Conservation (phyloP, 2,797 vertebrate species). For the Acrocephalus scirpaceus region DNA sequence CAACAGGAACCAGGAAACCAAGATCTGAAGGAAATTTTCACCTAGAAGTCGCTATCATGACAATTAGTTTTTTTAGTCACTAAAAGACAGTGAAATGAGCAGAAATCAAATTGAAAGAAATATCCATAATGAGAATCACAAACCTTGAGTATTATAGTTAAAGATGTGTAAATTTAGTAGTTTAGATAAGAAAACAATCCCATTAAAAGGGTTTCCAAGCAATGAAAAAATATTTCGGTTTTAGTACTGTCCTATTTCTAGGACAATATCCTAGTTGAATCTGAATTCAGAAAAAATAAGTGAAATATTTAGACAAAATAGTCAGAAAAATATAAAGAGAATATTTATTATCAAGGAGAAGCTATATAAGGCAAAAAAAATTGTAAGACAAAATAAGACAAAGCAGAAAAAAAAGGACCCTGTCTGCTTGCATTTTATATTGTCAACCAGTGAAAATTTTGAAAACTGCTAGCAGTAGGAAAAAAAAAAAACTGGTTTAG, state of each 20-base stretch:
- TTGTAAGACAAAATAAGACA: neutral
- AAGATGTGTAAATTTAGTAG: neutral
- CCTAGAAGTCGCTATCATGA: neutral
- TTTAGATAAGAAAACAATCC: neutral
- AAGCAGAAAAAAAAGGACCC: rapidly evolving
- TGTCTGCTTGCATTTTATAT: neutral
- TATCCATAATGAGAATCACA: neutral
- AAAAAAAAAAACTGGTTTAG: rapidly evolving
- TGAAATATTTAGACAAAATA: neutral
- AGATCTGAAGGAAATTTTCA: neutral
- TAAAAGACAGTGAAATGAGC: neutral
- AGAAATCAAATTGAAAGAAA: neutral
- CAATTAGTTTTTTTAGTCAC: neutral
- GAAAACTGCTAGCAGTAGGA: neutral
- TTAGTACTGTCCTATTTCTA: neutral
- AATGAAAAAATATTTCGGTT: neutral
- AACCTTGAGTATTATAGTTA: neutral
- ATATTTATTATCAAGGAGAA: neutral
- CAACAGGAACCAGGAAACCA: neutral
- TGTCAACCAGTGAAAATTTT: neutral
- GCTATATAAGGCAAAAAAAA: neutral
- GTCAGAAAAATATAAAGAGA: neutral
- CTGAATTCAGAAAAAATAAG: neutral
- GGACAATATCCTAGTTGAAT: neutral
- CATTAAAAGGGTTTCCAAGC: neutral